Base-by-base conservation (phyloP, 2,888 invertebrate genomes). In the Campopleginae sp. region DNA sequence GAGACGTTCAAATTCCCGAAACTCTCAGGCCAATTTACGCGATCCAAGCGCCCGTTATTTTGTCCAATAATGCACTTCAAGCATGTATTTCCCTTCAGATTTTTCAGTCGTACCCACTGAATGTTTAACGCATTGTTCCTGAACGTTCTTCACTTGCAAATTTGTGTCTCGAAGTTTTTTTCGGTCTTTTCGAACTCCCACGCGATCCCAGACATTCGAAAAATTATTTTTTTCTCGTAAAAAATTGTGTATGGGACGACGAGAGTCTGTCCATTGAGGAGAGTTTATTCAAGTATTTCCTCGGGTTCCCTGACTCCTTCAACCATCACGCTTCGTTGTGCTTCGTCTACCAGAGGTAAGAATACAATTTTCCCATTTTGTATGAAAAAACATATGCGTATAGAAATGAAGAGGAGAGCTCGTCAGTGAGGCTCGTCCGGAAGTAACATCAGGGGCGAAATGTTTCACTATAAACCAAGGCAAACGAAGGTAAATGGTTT, bases 401-500 rank as follows among this genome's bases (percentile, higher is more conserved):
- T 12, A 42, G 38, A 54, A 1, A 66, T 10, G 27, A 6, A 65
- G 17, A 38, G 2, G 42, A 6, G 23, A 17, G n/a, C 31, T 78
- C 74, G 51, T 80, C 38, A 12, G 31, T 31, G 66, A n/a, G 58
- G 7, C 65, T 65, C 7, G 31, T 77, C 31, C 42, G 44, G 66
- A 58, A 48, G 38, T 66, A 48, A 42, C 75, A 66, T 80, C 27
- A 12, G 61, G 61, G 58, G 61, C 72, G 42, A 68, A 80, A 84
- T 81, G 80, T 77, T 84, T 81, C 84, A 63, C 77, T 87, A 79
- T 80, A 87, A 88, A 86, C 66, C 87, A 71, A 83, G 71, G 61
- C 80, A 88, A 89, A 89, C 86, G 89, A 90, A 89, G 89, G 90
- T 86, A 89, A 89, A 90, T 87, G 44, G 87, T 85, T 84, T 86